phyloP scores from a whole-genome alignment of 2,113 vertebrate genomes.

The Pyrgilauda ruficollis region DNA sequence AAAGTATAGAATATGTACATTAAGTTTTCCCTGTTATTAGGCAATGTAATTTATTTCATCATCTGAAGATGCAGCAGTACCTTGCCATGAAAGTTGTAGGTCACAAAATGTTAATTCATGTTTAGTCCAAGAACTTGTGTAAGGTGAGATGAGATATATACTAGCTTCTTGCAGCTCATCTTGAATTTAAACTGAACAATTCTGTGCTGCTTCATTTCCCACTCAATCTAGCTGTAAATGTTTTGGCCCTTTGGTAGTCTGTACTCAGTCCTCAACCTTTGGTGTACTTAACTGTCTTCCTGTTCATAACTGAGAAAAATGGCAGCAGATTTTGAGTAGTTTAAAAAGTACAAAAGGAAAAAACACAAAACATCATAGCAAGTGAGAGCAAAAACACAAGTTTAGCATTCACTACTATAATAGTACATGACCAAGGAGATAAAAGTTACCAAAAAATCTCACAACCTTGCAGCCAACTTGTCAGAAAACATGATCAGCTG shows the following conservation, averaged over 20 bases:
- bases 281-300: slow-evolving; percentile 51
- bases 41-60: not conserved
- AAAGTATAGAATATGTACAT: not conserved
- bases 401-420: slow-evolving; percentile 3
- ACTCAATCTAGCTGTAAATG: slow-evolving; percentile 68
- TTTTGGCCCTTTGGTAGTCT: slow-evolving; percentile 48
- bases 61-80: not conserved
- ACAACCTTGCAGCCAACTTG: not conserved
- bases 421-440: not conserved
- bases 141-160: slow-evolving; percentile 38
- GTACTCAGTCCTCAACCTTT: slow-evolving; percentile 31
- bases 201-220: slow-evolving; percentile 64
- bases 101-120: slow-evolving; percentile 27
- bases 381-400: not conserved
- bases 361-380: not conserved
- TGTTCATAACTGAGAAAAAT: slow-evolving; percentile 8
- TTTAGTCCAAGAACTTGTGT: slow-evolving; percentile 44
- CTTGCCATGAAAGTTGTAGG: not conserved
- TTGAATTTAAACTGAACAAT: slow-evolving; percentile 60
- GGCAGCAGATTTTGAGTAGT: not conserved
- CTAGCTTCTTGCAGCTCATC: slow-evolving; percentile 25
- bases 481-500: not conserved
- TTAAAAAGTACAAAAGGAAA: not conserved
- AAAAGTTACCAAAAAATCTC: not conserved
- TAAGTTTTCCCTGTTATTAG: not conserved